phyloP scores from a whole-genome alignment of 2,888 invertebrate genomes.

The Epirrhoe tristata region DNA sequence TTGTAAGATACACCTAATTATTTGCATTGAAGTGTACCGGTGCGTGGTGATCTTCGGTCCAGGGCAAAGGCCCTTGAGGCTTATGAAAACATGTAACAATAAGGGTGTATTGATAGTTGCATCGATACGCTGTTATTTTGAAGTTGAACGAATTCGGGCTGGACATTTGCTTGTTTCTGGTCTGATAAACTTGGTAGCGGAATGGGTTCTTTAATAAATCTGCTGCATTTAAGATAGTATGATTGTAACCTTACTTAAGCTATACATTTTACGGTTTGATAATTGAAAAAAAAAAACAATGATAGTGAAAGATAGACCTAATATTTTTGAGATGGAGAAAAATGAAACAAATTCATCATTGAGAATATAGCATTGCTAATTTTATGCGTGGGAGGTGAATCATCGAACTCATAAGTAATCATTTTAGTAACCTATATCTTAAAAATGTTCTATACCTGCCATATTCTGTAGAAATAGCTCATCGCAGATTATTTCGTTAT shows the following conservation, averaged over 20 bases:
- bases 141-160: constrained; percentile 29
- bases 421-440: too few species aligned
- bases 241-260: too few species aligned
- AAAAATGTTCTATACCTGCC: too few species aligned
- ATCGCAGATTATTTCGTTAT: constrained; percentile 60
- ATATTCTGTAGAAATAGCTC: neutral
- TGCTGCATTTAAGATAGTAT: neutral
- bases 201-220: neutral
- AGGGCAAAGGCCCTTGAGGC: constrained; percentile 73
- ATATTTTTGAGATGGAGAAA: too few species aligned
- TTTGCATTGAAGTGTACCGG: constrained; percentile 74
- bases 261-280: too few species aligned
- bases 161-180: constrained; percentile 10
- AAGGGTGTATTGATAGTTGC: constrained; percentile 66
- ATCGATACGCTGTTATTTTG: constrained; percentile 48
- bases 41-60: constrained; percentile 70
- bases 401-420: too few species aligned
- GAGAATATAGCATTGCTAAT: too few species aligned
- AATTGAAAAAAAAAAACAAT: too few species aligned
- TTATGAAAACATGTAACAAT: constrained; percentile 80
- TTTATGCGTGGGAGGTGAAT: neutral
- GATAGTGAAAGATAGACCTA: too few species aligned
- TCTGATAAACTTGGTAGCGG: neutral
- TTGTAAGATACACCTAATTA: constrained; percentile 84
- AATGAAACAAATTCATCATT: too few species aligned